phyloP scores from a whole-genome alignment of 2,797 vertebrate genomes.

The Epinephelus awoara region DNA sequence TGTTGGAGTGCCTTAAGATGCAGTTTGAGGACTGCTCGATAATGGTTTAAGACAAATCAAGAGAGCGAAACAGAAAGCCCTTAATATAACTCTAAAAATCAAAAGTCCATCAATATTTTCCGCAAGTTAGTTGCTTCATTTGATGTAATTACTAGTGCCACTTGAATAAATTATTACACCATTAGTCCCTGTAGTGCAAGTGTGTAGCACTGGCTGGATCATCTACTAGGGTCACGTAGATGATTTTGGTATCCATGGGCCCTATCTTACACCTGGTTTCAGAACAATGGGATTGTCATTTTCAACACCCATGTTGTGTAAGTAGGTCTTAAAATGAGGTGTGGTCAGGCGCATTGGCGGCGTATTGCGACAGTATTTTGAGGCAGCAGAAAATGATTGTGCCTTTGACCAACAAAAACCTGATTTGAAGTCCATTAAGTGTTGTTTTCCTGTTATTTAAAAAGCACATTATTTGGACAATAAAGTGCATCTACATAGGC shows the following conservation, averaged over 20 bases:
- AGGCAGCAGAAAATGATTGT: too few relatives aligned
- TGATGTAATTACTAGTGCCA: constrained; percentile 5
- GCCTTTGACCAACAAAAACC: too few relatives aligned
- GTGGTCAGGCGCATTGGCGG: too few relatives aligned
- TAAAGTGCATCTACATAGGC: too few relatives aligned
- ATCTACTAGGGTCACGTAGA: background rate
- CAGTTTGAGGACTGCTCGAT: constrained; percentile 18
- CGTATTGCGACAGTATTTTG: too few relatives aligned
- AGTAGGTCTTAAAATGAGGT: too few relatives aligned
- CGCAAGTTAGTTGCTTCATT: background rate
- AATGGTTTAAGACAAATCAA: constrained; percentile 2
- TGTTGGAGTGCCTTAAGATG: background rate
- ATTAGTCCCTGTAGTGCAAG: background rate
- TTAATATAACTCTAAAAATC: constrained; percentile 9
- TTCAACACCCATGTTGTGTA: too few relatives aligned
- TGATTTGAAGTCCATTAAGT: too few relatives aligned
- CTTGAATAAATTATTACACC: constrained; percentile 13
- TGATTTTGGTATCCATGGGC: background rate
- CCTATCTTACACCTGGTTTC: too few relatives aligned
- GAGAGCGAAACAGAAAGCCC: background rate
- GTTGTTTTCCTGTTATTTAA: too few relatives aligned
- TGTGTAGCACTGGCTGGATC: background rate
- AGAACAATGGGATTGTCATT: too few relatives aligned
- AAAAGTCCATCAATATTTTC: constrained; percentile 21
- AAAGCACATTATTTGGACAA: too few relatives aligned